phyloP scores from a whole-genome alignment of 2,888 invertebrate genomes.

The Smittia aterrima region DNA sequence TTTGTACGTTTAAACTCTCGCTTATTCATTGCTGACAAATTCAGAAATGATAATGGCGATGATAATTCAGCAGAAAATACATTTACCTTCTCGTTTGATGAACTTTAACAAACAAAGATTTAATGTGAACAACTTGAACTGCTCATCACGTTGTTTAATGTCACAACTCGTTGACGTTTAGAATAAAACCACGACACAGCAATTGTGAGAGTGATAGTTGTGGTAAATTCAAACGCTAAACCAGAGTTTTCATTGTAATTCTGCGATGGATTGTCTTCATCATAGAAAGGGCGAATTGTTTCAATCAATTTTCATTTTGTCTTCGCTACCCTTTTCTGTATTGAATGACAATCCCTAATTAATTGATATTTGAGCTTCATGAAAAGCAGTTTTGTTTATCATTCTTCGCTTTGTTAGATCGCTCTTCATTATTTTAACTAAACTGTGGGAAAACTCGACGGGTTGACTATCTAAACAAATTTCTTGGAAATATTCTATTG shows the following conservation, averaged over 20 bases:
- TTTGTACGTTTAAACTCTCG: constrained; percentile 5
- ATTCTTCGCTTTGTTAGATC: neutral
- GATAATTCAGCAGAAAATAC: constrained; percentile 22
- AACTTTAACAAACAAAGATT: neutral
- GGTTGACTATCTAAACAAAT: too few species aligned
- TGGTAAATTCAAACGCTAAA: too few species aligned
- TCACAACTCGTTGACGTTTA: neutral
- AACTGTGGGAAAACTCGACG: constrained; percentile 21
- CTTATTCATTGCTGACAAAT: constrained; percentile 26
- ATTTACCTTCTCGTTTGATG: neutral
- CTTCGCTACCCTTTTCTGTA: constrained; percentile 5
- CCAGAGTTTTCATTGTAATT: too few species aligned
- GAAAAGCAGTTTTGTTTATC: constrained; percentile 18
- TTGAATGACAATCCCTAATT: constrained; percentile 28
- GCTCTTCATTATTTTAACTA: neutral
- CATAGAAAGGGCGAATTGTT: too few species aligned
- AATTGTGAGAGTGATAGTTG: neutral
- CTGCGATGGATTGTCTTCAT: too few species aligned
- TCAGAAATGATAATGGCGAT: constrained; percentile 21
- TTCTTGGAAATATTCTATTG: too few species aligned
- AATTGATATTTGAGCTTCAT: constrained; percentile 20
- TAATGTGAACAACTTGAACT: neutral
- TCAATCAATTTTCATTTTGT: too few species aligned
- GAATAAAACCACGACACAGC: too few species aligned
- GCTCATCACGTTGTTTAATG: neutral